phyloP scores from a whole-genome alignment of 1,140 invertebrate genomes.

The Lordiphosa stackelbergi region DNA sequence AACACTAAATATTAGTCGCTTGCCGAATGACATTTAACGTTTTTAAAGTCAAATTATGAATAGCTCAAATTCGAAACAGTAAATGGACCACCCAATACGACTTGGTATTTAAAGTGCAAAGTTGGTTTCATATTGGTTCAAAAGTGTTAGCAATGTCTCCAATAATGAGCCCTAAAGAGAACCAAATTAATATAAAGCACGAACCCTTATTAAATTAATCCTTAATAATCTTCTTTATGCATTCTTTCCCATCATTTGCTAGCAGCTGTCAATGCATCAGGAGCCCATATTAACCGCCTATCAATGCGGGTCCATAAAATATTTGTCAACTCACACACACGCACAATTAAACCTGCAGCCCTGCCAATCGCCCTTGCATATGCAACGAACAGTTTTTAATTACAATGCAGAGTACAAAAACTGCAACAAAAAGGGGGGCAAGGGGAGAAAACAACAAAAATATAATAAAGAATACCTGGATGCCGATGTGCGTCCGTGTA shows the following conservation, averaged over 20 bases:
- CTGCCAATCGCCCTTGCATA: constrained; percentile 24
- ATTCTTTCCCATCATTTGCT: constrained; percentile 1
- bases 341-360: constrained; percentile 55
- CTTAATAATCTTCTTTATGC: background rate
- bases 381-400: constrained; percentile 67
- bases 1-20: too few relatives aligned
- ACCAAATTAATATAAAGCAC: too few relatives aligned
- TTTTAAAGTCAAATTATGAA: too few relatives aligned
- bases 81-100: too few relatives aligned
- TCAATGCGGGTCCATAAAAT: constrained; percentile 46
- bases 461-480: constrained; percentile 34
- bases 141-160: too few relatives aligned
- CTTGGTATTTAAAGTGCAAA: too few relatives aligned
- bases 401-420: constrained; percentile 46
- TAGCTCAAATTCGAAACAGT: too few relatives aligned
- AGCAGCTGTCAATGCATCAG: constrained; percentile 24
- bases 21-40: too few relatives aligned
- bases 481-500: constrained; percentile 51
- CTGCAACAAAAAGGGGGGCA: constrained; percentile 23
- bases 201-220: too few relatives aligned
- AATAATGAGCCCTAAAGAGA: too few relatives aligned
- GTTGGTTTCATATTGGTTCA: too few relatives aligned
- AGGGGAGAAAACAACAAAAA: constrained; percentile 1
- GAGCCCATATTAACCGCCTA: constrained; percentile 47
- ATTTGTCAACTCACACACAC: constrained; percentile 29